phyloP scores from a whole-genome alignment of 2,113 vertebrate species.

The Thryonomys swinderianus region DNA sequence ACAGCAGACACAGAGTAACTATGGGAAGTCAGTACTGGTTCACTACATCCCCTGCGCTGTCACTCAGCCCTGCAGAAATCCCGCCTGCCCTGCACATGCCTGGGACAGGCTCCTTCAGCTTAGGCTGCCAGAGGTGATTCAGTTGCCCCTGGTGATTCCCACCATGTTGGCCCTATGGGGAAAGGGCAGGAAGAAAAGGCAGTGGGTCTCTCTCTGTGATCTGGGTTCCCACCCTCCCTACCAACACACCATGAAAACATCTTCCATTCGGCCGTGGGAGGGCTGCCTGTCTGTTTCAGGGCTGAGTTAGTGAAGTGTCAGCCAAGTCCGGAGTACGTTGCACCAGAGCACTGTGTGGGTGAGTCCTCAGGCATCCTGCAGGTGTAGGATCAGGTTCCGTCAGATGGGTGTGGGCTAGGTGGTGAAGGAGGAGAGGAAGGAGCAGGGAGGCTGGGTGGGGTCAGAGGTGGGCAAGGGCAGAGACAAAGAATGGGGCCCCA shows the following conservation, averaged over 20 bases:
- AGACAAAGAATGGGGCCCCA: not conserved
- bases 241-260: not conserved
- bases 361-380: conserved; percentile 46
- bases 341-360: conserved; percentile 73
- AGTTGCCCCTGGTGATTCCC: not conserved
- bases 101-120: not conserved
- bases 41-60: not conserved
- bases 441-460: conserved; percentile 34
- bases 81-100: not conserved
- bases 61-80: not conserved
- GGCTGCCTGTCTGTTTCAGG: conserved; percentile 48
- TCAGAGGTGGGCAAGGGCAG: conserved; percentile 55
- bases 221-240: not conserved
- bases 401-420: conserved; percentile 65
- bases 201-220: not conserved
- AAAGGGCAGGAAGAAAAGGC: not conserved
- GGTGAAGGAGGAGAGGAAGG: conserved; percentile 49
- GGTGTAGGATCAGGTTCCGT: conserved; percentile 67
- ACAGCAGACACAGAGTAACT: not conserved
- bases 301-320: conserved; percentile 20
- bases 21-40: not conserved
- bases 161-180: not conserved
- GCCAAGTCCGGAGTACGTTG: conserved; percentile 56
- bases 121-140: not conserved
- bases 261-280: conserved; percentile 40